phyloP scores from a whole-genome alignment of 2,797 vertebrate genomes.

The Adrianichthys oophorus region DNA sequence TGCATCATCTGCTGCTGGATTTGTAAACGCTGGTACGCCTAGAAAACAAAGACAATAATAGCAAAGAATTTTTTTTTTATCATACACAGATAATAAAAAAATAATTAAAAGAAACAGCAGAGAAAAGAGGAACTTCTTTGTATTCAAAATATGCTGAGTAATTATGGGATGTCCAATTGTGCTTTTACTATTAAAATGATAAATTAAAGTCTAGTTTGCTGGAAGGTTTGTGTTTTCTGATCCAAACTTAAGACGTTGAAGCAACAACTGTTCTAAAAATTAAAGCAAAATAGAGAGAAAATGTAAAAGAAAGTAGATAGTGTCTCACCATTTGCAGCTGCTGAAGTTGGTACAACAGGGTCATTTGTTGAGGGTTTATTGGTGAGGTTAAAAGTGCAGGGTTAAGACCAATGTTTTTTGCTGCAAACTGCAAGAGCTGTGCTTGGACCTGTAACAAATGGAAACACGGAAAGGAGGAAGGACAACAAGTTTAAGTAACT shows the following conservation, averaged over 20 bases:
- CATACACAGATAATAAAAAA: not conserved
- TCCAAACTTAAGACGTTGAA: not conserved
- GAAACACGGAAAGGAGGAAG: not conserved
- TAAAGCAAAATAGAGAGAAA: not conserved
- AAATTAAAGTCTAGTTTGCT: no score
- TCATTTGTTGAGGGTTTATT: constrained; percentile 99
- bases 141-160: not conserved
- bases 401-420: constrained; percentile 99
- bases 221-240: no score
- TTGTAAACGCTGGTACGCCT: constrained; percentile 99
- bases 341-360: constrained; percentile 99
- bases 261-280: not conserved
- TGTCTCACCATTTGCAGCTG: constrained; percentile 98
- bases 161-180: no score
- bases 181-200: no score
- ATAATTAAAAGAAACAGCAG: not conserved
- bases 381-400: constrained; percentile 99
- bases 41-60: constrained; percentile 6
- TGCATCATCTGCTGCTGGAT: constrained; percentile 99
- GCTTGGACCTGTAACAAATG: constrained; percentile 91
- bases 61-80: no score
- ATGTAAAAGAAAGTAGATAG: not conserved
- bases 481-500: no score
- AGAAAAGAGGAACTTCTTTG: not conserved
- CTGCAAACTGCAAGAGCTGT: constrained; percentile 99